Evolutionary conservation across 2,113 vertebrate species (phyloP).

Genomic region (Leptodactylus fuscus): DNA sequence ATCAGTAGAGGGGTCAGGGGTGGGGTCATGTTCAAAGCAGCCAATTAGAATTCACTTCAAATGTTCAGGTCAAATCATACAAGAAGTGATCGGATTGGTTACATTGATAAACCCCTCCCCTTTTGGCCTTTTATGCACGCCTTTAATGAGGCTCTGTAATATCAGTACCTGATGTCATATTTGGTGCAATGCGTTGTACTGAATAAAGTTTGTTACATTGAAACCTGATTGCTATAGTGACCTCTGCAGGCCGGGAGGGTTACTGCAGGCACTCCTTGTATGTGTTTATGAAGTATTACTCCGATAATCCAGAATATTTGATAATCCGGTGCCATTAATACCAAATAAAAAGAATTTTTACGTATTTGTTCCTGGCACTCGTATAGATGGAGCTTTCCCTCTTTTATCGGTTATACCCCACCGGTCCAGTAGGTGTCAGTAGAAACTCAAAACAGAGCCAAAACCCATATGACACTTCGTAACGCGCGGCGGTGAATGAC

Average conservation of each 20-base stretch:
- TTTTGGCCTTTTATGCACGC: not conserved
- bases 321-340: not conserved
- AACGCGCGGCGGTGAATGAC: not conserved
- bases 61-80: not conserved
- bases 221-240: not conserved
- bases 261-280: not conserved
- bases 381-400: not conserved
- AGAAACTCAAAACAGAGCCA: not conserved
- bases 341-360: not conserved
- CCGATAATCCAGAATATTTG: not conserved
- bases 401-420: not conserved
- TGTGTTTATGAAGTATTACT: not conserved
- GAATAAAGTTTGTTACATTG: not conserved
- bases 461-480: not conserved
- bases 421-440: constrained; percentile 22
- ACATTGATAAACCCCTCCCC: not conserved
- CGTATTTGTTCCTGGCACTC: not conserved
- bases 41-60: not conserved
- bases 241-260: not conserved
- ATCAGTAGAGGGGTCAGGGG: too few species aligned
- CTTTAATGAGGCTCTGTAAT: not conserved
- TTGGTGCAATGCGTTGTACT: not conserved
- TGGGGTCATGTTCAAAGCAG: too few species aligned
- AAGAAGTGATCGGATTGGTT: not conserved
- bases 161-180: not conserved